phyloP scores from a whole-genome alignment of 2,888 invertebrate genomes.

The Troides helena region DNA sequence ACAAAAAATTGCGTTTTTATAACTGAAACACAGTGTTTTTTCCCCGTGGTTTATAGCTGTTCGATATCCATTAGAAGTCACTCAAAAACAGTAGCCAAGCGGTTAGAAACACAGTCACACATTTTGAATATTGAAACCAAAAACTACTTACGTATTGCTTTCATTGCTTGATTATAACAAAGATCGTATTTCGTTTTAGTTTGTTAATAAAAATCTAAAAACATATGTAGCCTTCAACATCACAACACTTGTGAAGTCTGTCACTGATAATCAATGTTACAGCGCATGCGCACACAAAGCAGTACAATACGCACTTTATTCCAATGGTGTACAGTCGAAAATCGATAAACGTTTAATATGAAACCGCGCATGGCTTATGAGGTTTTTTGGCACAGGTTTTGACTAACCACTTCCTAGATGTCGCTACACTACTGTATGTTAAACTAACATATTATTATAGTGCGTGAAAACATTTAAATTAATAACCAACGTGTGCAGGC shows the following conservation, averaged over 20 bases:
- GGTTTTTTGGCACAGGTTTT: not conserved
- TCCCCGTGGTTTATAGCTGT: no score
- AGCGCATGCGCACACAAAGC: slow-evolving; percentile 59
- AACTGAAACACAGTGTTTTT: no score
- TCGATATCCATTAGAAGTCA: not conserved
- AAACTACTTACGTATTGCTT: slow-evolving; percentile 51
- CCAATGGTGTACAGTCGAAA: not conserved
- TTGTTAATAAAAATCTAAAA: slow-evolving; percentile 35
- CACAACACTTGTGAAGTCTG: slow-evolving; percentile 40
- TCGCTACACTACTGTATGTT: not conserved
- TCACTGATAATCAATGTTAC: slow-evolving; percentile 64
- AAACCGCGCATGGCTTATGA: slow-evolving; percentile 56
- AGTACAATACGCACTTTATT: slow-evolving; percentile 37
- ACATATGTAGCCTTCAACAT: slow-evolving; percentile 27
- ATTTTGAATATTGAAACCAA: not conserved
- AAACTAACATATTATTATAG: no score
- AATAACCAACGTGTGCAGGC: not conserved
- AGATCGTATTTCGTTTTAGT: slow-evolving; percentile 41
- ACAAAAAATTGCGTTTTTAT: no score
- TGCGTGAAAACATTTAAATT: not conserved
- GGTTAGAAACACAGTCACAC: not conserved
- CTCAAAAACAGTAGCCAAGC: not conserved
- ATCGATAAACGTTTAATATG: slow-evolving; percentile 25
- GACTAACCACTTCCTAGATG: slow-evolving; percentile 13
- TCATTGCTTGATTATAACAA: slow-evolving; percentile 49